Evolutionary conservation across 2,888 invertebrate genomes (phyloP).

Genomic region (Dorcus hopei): DNA sequence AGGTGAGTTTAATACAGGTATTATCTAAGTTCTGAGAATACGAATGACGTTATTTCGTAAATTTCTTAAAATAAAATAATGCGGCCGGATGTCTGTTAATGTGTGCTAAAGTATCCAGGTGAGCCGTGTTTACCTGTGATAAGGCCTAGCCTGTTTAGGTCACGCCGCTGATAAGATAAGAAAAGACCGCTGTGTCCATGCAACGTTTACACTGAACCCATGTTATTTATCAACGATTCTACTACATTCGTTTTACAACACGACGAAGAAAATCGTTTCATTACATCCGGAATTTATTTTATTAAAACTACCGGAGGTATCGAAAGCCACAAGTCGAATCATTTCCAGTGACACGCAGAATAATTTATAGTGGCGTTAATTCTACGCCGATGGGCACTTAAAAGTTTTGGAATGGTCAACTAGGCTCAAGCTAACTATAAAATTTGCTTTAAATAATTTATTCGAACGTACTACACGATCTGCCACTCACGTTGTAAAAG

Average conservation of each 20-base stretch:
- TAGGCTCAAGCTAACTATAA: neutral
- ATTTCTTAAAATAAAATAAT: conserved; percentile 5
- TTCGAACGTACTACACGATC: neutral
- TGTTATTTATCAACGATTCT: conserved; percentile 1
- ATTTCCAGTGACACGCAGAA: too few species aligned
- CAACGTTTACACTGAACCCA: conserved; percentile 9
- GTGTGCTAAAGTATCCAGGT: conserved; percentile 32
- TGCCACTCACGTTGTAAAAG: neutral
- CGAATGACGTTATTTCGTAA: neutral
- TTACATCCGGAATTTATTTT: neutral
- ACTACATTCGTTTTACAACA: neutral
- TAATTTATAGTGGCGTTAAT: too few species aligned
- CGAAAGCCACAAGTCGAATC: too few species aligned
- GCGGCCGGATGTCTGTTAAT: conserved; percentile 17
- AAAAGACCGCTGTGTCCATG: conserved; percentile 24
- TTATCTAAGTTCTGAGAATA: neutral
- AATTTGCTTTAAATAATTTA: neutral
- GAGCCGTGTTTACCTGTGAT: conserved; percentile 34
- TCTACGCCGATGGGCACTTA: neutral
- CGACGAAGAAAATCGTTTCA: neutral
- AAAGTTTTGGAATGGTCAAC: neutral
- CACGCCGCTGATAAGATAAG: conserved; percentile 31
- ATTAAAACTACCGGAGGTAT: too few species aligned
- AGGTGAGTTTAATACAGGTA: too few species aligned
- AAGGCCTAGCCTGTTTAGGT: conserved; percentile 31